These are phyloP conservation scores for Acanthurus lineatus DNA, from an alignment of 2,797 vertebrate genomes.

Conservation along the genomic window DNA sequence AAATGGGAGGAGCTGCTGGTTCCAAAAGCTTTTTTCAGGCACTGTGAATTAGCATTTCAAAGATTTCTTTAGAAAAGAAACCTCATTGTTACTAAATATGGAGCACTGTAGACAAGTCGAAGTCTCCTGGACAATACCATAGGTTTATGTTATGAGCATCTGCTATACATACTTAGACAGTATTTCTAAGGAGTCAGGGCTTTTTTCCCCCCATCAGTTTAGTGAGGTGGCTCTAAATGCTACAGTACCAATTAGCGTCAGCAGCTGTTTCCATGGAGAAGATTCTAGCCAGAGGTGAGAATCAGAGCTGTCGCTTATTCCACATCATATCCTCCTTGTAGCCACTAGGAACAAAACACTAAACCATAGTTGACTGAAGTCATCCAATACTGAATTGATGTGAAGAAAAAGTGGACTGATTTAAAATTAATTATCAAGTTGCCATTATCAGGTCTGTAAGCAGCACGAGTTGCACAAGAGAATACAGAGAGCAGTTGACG, in stretches of 20 bases:
- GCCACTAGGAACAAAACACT: slow-evolving; percentile 17
- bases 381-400: slow-evolving; percentile 5
- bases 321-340: slow-evolving; percentile 6
- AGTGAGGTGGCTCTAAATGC: neutral
- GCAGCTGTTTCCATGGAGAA: slow-evolving; percentile 9
- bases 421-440: slow-evolving; percentile 3
- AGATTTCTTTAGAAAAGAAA: neutral
- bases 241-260: slow-evolving; percentile 2
- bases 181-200: neutral
- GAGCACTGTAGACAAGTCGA: neutral
- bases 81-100: neutral
- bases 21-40: neutral
- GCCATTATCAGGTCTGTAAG: neutral
- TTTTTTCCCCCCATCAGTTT: neutral
- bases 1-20: neutral
- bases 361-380: neutral
- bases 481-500: no score
- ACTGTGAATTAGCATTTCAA: slow-evolving; percentile 26
- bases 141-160: neutral
- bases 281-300: neutral
- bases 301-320: slow-evolving; percentile 18
- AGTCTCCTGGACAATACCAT: neutral
- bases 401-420: neutral
- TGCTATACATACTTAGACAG: neutral
- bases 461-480: neutral